Base-by-base conservation (phyloP, 2,888 invertebrate genomes). In the Xestia xanthographa region DNA sequence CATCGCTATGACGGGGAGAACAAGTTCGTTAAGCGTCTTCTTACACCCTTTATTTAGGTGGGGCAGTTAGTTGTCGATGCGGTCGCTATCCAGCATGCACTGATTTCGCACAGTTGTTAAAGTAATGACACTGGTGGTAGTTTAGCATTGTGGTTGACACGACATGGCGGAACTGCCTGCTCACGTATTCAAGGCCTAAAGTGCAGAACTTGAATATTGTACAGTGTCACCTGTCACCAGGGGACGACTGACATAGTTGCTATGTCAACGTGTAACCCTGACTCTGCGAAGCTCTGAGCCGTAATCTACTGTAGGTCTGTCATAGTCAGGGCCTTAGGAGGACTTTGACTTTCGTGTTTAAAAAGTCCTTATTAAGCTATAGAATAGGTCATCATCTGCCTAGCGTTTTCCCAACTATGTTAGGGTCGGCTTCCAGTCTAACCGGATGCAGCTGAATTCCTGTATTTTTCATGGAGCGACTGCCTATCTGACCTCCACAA, bases 141-240 rank as follows among this genome's bases (percentile, higher is more conserved):
- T 66, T 63, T 62, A 67, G 45, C 34, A 63, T 82, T 41, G 56
- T 60, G 48, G 60, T 56, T 72, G 66, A 48, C 68, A 69, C 53
- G 77, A 48, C 38, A 69, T 48, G 60, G 62, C 48, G 68, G 48
- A 58, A 73, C 11, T 48, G 71, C 45, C 69, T 77, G 41, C 50
- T 83, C 72, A 69, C 20, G 26, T 69, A 78, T 83, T 83, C 72
- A 81, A 83, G 83, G 83, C n/a, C 65, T 72, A 26, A 29, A 48
- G 34, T 69, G 66, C 17, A 76, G 22, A 77, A 58, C 71, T 72
- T 68, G 45, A 45, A 63, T 60, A 65, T 41, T 53, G n/a, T 77
- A 71, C 45, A 45, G 29, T 58, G 67, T 68, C 41, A 34, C 26
- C 38, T 38, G 22, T 63, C 34, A 22, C 41, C 41, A 56, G 38